Evolutionary conservation across 2,113 vertebrate genomes (phyloP).

Genomic region (Psettodes erumei): DNA sequence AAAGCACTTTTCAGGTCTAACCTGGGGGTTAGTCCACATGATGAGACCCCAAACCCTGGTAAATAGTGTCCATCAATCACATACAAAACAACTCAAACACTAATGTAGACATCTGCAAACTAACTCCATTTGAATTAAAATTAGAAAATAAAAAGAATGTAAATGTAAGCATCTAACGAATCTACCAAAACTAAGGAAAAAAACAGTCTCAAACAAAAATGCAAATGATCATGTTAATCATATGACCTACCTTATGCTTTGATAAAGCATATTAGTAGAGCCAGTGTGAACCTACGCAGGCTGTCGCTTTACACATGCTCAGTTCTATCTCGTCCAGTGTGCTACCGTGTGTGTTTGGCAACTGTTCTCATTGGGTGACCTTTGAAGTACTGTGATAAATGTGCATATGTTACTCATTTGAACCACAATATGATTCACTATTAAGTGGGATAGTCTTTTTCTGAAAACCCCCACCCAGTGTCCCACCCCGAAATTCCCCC

Average conservation of each 20-base stretch:
- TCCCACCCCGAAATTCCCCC: constrained; percentile 34
- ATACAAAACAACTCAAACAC: constrained; percentile 68
- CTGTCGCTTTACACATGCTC: constrained; percentile 34
- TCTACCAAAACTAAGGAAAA: constrained; percentile 68
- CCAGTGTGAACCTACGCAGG: constrained; percentile 53
- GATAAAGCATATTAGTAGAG: constrained; percentile 52
- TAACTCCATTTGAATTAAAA: constrained; percentile 55
- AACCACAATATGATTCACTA: constrained; percentile 46
- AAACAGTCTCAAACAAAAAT: constrained; percentile 61
- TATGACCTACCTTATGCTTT: constrained; percentile 40
- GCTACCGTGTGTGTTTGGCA: constrained; percentile 74
- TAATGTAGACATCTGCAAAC: constrained; percentile 66
- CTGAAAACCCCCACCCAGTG: constrained; percentile 13
- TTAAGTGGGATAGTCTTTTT: constrained; percentile 51
- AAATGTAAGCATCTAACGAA: constrained; percentile 49
- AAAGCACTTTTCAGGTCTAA: constrained; percentile 63
- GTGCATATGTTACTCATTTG: constrained; percentile 53
- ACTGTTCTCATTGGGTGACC: constrained; percentile 54
- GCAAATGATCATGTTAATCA: constrained; percentile 50
- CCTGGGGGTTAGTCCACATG: constrained; percentile 20
- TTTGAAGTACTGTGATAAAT: constrained; percentile 49
- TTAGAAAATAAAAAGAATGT: constrained; percentile 60
- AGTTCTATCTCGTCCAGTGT: constrained; percentile 53
- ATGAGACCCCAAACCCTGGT: constrained; percentile 47
- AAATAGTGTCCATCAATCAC: constrained; percentile 63